Percentiles rank a stretch among this genome's conserved stretches.
phyloP scores from a whole-genome alignment of 2,888 invertebrate species.

The Cyrtodaria siliqua region DNA sequence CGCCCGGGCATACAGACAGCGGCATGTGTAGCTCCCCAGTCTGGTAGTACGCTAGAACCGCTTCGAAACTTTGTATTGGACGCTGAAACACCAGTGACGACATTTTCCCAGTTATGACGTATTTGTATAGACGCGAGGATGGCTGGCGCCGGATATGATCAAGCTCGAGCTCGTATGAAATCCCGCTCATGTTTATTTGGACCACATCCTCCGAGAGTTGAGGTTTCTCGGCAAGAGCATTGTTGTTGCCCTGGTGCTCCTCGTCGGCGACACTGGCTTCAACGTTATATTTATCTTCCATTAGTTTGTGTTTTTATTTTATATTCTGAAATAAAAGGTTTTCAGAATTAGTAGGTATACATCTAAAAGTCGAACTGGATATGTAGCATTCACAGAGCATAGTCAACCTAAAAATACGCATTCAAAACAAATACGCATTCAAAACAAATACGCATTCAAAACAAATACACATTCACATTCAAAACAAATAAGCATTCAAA shows the following conservation, averaged over 20 bases:
- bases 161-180: constrained; percentile 45
- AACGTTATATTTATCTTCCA: too few species aligned
- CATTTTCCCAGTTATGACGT: constrained; percentile 35
- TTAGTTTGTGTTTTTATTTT: too few species aligned
- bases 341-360: too few species aligned
- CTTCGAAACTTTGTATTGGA: constrained; percentile 59
- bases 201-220: constrained; percentile 23
- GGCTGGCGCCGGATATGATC: constrained; percentile 51
- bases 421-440: too few species aligned
- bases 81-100: constrained; percentile 44
- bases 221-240: constrained; percentile 6
- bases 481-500: too few species aligned
- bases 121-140: constrained; percentile 37
- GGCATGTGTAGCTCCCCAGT: constrained; percentile 66
- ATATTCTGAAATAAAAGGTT: too few species aligned
- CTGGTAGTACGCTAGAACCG: constrained; percentile 61
- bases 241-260: neutral
- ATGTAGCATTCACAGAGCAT: too few species aligned
- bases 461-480: too few species aligned
- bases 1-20: constrained; percentile 51
- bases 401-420: too few species aligned
- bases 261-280: too few species aligned
- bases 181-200: constrained; percentile 40
- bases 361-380: too few species aligned
- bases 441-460: too few species aligned